These are phyloP conservation scores for Calonectris borealis DNA, from an alignment of 2,113 vertebrate species.

Conservation along the genomic window DNA sequence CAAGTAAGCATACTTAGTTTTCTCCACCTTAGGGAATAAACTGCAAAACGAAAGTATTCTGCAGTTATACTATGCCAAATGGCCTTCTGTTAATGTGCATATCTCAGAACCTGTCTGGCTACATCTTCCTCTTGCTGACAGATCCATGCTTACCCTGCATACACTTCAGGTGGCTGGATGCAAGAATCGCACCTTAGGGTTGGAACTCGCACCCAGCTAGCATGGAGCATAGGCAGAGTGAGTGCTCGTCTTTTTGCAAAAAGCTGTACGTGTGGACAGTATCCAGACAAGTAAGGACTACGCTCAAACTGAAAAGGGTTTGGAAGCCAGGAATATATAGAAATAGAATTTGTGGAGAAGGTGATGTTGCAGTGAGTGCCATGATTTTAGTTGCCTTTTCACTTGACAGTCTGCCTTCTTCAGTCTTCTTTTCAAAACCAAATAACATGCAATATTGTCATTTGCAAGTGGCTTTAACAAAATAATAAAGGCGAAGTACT, in stretches of 20 bases:
- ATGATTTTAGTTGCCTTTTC: neutral
- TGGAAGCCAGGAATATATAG: neutral
- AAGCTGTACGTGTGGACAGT: neutral
- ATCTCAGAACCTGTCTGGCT: neutral
- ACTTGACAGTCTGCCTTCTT: neutral
- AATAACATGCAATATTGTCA: neutral
- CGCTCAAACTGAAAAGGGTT: neutral
- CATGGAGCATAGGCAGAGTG: neutral
- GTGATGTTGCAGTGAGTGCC: neutral
- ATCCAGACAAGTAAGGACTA: neutral
- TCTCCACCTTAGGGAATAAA: neutral
- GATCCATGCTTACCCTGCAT: neutral
- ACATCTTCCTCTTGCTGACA: neutral
- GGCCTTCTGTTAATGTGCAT: neutral
- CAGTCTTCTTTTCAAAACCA: neutral
- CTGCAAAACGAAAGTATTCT: neutral
- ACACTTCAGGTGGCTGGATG: neutral
- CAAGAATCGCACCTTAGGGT: neutral
- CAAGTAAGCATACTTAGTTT: neutral
- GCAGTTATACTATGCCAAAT: neutral
- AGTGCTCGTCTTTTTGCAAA: neutral
- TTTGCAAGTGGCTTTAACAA: neutral
- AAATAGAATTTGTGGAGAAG: neutral
- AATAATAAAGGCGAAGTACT: neutral
- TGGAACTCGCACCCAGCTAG: neutral